These are phyloP conservation scores for Pteropus alecto DNA, from an alignment of 2,113 vertebrate species.

Conservation along the genomic window DNA sequence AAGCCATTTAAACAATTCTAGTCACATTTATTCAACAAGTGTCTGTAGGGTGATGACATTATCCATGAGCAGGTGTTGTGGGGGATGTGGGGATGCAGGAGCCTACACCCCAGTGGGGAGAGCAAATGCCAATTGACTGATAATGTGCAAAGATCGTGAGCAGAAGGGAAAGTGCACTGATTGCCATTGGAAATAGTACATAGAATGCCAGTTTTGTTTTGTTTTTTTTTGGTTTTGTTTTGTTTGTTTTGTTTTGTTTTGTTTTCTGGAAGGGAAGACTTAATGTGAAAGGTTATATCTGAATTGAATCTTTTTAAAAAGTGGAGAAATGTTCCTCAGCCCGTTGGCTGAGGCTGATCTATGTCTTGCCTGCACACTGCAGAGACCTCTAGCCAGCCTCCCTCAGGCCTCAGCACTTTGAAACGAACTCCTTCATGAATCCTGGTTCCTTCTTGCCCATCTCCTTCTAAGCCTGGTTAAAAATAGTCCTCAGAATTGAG, in stretches of 20 bases:
- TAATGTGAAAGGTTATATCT: neutral
- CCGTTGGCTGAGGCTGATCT: rapidly evolving
- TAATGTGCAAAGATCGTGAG: rapidly evolving
- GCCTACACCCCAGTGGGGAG: neutral
- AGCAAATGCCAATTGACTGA: rapidly evolving
- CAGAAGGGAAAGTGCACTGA: neutral
- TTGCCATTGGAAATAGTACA: neutral
- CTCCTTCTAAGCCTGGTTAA: neutral
- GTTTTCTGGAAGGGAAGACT: neutral
- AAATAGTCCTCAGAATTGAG: neutral
- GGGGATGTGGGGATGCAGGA: rapidly evolving
- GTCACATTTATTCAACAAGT: rapidly evolving
- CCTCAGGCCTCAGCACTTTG: neutral
- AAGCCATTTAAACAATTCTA: neutral
- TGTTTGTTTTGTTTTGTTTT: too few species aligned
- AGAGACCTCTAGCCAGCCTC: neutral
- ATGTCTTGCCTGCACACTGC: rapidly evolving
- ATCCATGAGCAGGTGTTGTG: neutral
- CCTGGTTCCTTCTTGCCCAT: rapidly evolving
- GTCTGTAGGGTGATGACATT: rapidly evolving
- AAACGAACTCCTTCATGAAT: neutral
- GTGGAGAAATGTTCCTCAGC: neutral
- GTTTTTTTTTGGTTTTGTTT: neutral
- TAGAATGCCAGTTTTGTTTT: neutral
- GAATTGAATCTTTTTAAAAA: neutral